These are phyloP conservation scores for Hymenochirus boettgeri DNA, from an alignment of 2,113 vertebrate genomes.

Conservation along the genomic window DNA sequence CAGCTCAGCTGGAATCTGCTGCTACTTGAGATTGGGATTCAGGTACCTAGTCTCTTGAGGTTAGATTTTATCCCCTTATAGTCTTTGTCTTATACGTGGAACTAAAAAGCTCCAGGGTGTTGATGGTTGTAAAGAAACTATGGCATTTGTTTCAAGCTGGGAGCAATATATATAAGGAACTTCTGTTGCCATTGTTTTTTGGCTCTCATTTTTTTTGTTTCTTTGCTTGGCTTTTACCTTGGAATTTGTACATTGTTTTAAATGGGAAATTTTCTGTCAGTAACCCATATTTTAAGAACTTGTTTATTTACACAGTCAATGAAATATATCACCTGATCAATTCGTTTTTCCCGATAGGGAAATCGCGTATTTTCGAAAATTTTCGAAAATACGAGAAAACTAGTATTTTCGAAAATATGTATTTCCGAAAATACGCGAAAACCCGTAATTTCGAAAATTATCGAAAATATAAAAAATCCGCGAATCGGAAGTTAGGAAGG, in stretches of 20 bases:
- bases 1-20: constrained; percentile 88
- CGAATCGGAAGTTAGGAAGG: too few species aligned
- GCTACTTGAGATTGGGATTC: constrained; percentile 88
- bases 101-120: constrained; percentile 83
- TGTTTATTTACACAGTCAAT: neutral
- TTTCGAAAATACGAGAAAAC: too few species aligned
- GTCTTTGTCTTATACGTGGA: constrained; percentile 70
- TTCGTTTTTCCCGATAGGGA: neutral
- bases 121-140: constrained; percentile 79
- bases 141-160: constrained; percentile 84
- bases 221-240: constrained; percentile 52
- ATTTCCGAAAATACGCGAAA: too few species aligned
- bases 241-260: constrained; percentile 46
- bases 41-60: constrained; percentile 92
- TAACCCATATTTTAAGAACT: too few species aligned
- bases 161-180: constrained; percentile 91
- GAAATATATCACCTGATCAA: neutral
- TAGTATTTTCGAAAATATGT: too few species aligned
- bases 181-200: constrained; percentile 71
- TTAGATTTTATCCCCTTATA: constrained; percentile 67
- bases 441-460: too few species aligned
- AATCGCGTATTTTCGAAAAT: too few species aligned
- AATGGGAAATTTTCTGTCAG: neutral
- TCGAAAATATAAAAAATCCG: too few species aligned
- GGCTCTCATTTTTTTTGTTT: constrained; percentile 63